phyloP scores from a whole-genome alignment of 2,888 invertebrate species.

The Torymus texanus region DNA sequence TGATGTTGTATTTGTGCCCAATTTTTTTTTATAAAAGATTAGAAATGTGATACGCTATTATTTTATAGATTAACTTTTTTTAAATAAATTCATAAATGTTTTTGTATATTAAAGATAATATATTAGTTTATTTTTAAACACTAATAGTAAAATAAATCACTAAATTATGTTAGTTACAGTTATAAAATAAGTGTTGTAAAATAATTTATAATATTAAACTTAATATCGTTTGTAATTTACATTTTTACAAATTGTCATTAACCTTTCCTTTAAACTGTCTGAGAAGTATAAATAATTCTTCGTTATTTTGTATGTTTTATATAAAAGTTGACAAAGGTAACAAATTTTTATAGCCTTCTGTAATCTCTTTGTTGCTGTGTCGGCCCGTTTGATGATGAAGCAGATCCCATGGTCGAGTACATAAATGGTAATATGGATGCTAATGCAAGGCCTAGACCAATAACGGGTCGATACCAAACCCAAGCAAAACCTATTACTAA shows the following conservation, averaged over 20 bases:
- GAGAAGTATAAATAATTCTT: no score
- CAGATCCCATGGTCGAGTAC: conserved; percentile 69
- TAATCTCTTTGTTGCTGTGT: conserved; percentile 70
- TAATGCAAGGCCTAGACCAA: conserved; percentile 72
- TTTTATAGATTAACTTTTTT: no score
- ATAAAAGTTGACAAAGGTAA: conserved; percentile 12
- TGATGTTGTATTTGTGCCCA: no score
- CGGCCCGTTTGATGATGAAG: conserved; percentile 52
- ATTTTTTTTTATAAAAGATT: no score
- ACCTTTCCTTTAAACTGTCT: no score
- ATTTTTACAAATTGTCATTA: conserved; percentile 12
- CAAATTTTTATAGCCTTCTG: conserved; percentile 65
- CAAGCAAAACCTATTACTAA: conserved; percentile 75
- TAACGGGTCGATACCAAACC: conserved; percentile 75
- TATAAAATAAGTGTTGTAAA: no score
- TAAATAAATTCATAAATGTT: no score
- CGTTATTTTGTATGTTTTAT: not conserved
- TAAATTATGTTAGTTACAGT: no score
- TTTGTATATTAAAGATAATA: no score
- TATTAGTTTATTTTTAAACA: no score
- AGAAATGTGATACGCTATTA: no score
- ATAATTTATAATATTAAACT: not conserved
- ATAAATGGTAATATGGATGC: conserved; percentile 72
- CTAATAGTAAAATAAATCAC: no score
- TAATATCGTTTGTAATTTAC: conserved; percentile 21